Evolutionary conservation across 2,797 vertebrate genomes (phyloP).

Genomic region (Chelmon rostratus): DNA sequence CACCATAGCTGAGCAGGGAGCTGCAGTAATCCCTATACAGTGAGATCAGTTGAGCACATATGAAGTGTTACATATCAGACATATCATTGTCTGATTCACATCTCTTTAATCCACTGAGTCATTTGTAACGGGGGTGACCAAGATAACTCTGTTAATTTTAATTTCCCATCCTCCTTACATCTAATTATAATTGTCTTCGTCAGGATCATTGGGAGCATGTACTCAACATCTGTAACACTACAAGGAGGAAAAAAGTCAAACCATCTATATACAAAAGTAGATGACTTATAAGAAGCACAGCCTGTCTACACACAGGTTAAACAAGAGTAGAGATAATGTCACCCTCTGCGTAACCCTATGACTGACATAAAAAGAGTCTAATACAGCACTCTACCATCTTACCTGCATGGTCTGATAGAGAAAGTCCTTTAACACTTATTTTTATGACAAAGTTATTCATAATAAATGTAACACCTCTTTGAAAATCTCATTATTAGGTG

Average conservation of each 20-base stretch:
- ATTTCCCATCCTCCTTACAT: not conserved
- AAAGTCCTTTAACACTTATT: slow-evolving; percentile 9
- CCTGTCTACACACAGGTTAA: not conserved
- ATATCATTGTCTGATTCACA: not conserved
- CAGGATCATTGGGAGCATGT: not conserved
- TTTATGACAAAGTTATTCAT: slow-evolving; percentile 1
- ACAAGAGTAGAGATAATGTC: not conserved
- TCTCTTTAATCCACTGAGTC: not conserved
- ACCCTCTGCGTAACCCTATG: not conserved
- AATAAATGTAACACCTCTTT: not conserved
- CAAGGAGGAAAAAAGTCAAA: not conserved
- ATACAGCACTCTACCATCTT: not conserved
- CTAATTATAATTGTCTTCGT: not conserved
- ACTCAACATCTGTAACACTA: not conserved
- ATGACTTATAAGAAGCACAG: not conserved
- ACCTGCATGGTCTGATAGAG: not conserved
- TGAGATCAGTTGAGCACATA: slow-evolving; percentile 12
- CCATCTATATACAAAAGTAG: not conserved
- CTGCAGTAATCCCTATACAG: slow-evolving; percentile 5
- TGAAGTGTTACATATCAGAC: not conserved
- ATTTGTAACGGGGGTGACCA: not conserved
- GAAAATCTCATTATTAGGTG: slow-evolving; percentile 28
- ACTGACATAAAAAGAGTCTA: not conserved
- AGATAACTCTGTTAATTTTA: not conserved
- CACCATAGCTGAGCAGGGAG: not conserved